Evolutionary conservation across 1,140 invertebrate genomes (phyloP), one percentile per base, ranked within the genome.

Genomic region (Tetramorium alpestre): DNA sequence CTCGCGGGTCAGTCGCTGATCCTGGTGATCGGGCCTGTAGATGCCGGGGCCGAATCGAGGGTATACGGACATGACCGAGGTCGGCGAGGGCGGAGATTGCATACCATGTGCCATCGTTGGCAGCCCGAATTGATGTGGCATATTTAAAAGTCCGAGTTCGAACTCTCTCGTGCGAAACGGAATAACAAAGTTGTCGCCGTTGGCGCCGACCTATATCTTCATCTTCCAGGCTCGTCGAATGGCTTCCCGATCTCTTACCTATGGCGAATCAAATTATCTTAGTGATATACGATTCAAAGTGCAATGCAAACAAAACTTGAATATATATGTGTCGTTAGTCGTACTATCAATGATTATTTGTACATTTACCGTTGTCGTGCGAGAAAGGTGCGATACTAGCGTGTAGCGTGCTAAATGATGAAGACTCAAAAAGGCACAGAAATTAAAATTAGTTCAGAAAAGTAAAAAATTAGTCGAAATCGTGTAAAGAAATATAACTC

Each of bases 1-100:
- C 91, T 99, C 99, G 62, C 98, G 96, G 13, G 98, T 99, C 49
- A 99, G 96, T 81, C 98, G 96, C 90, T 98, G 98, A 89, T 98
- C 98, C 93, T 94, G 94, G 16, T 94, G 93, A 72, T 98, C 98
- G 22, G 96, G 96, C 49, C 97, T 96, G 93, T 97, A 97, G 67
- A 97, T 96, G 82, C 96, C 96, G 49, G 96, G 96, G 86, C 96
- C 96, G 81, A 96, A 96, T 93, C 96, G 93, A 56, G 95, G 95
- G 92, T 96, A 95, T n/a, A 96, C 95, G 90, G 96, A 94, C 95
- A 97, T 96, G 87, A 97, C 96, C 87, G 97, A 95, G 92, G 97
- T 96, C 38, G 97, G 97, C 84, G 97, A 97, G 38, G 97, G 97
- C 76, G 97, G 97, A 64, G 97, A 97, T 93, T 98, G 97, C 93